Evolutionary conservation across 1,140 invertebrate genomes (phyloP).

Genomic region (Drosophila rufa): DNA sequence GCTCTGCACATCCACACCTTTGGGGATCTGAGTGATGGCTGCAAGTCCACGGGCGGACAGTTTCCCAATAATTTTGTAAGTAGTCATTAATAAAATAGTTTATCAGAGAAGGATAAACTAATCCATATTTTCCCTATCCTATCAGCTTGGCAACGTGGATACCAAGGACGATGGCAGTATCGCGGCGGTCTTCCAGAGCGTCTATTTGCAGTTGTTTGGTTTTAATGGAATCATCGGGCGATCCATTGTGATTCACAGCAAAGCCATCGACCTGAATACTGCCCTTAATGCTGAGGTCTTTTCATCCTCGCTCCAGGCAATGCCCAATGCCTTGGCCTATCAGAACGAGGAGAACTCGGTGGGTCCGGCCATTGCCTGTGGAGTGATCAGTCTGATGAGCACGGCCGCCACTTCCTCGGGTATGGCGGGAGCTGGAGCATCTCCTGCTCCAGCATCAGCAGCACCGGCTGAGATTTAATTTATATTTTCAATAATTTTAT

Average conservation of each 20-base stretch:
- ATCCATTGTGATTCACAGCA: slow-evolving; percentile 81
- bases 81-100: too few relatives aligned
- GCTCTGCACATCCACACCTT: slow-evolving; percentile 92
- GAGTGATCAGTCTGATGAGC: slow-evolving; percentile 81
- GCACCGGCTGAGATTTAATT: slow-evolving; percentile 22
- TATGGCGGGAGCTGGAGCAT: slow-evolving; percentile 7
- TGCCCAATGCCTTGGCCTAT: slow-evolving; percentile 72
- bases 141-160: slow-evolving; percentile 77
- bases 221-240: slow-evolving; percentile 83
- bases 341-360: slow-evolving; percentile 82
- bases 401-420: slow-evolving; percentile 14
- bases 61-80: slow-evolving; percentile 85
- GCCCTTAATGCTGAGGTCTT: slow-evolving; percentile 81
- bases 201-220: slow-evolving; percentile 77
- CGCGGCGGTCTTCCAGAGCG: slow-evolving; percentile 69
- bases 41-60: slow-evolving; percentile 86
- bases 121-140: too few relatives aligned
- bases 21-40: slow-evolving; percentile 89
- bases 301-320: slow-evolving; percentile 61
- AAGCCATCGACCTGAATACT: slow-evolving; percentile 80
- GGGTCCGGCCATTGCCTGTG: slow-evolving; percentile 74
- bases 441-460: not conserved
- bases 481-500: not conserved
- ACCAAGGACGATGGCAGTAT: slow-evolving; percentile 79
- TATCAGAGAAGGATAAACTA: too few relatives aligned